A percentile compares a stretch with the other conserved stretches of the same genome.
Conservation (phyloP, 2,113 vertebrate genomes). For the Maccullochella peelii region DNA sequence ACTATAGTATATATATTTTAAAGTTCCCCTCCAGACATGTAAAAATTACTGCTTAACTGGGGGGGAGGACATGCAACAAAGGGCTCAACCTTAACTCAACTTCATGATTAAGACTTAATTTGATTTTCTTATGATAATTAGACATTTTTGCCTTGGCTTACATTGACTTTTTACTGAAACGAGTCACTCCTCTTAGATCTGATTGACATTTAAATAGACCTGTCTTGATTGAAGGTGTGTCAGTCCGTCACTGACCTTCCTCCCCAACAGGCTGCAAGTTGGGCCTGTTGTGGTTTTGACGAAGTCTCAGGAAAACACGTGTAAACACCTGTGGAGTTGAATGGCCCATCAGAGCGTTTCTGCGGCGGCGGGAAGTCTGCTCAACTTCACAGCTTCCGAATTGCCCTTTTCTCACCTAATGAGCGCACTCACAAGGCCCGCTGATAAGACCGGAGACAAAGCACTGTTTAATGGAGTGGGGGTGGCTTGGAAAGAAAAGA, state of each 20-base stretch:
- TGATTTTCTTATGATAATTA: not conserved
- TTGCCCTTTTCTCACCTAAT: constrained; percentile 67
- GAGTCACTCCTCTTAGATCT: not conserved
- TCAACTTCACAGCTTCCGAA: constrained; percentile 60
- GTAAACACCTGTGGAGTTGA: constrained; percentile 42
- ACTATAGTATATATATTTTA: too few species aligned
- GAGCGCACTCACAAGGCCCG: constrained; percentile 34
- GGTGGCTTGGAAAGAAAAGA: constrained; percentile 10
- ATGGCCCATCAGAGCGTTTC: constrained; percentile 1
- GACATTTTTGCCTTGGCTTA: not conserved
- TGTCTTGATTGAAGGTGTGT: not conserved
- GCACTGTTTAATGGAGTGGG: constrained; percentile 34
- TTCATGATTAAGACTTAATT: not conserved
- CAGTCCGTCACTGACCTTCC: not conserved
- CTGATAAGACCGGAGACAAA: constrained; percentile 66
- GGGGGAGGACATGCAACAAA: too few species aligned
- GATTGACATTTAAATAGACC: not conserved
- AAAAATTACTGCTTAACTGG: too few species aligned
- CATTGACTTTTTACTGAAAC: not conserved
- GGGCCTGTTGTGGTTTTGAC: constrained; percentile 16
- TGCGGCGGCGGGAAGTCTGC: constrained; percentile 35
- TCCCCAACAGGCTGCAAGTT: constrained; percentile 23
- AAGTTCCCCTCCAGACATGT: too few species aligned
- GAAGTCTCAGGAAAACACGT: constrained; percentile 13
- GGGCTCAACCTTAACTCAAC: too few species aligned